phyloP scores from a whole-genome alignment of 2,113 vertebrate species.

The Lonchura striata region DNA sequence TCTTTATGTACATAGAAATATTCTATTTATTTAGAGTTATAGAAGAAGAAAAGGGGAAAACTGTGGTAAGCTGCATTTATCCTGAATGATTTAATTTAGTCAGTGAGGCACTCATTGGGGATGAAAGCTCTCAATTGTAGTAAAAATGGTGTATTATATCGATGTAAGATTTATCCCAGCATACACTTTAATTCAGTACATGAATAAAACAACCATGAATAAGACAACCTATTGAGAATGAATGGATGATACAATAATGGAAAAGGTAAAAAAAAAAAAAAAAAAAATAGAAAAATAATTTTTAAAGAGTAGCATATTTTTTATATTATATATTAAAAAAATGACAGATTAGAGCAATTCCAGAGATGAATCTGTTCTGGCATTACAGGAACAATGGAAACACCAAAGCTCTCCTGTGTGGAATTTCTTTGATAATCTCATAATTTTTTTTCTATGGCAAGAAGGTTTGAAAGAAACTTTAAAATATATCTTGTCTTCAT shows the following conservation, averaged over 20 bases:
- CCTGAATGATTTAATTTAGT: not conserved
- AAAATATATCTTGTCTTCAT: not conserved
- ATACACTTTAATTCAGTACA: not conserved
- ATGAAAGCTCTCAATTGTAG: not conserved
- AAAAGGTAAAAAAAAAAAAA: not conserved
- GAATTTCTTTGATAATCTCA: not conserved
- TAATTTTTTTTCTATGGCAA: not conserved
- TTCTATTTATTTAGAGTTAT: not conserved
- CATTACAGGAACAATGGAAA: not conserved
- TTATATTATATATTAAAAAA: not conserved
- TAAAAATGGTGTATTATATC: not conserved
- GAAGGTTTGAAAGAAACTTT: slow-evolving; percentile 11
- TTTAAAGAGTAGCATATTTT: not conserved
- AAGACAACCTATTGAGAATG: not conserved
- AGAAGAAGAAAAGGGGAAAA: not conserved
- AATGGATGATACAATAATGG: not conserved
- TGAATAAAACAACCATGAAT: not conserved
- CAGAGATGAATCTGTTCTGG: not conserved
- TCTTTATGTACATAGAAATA: not conserved
- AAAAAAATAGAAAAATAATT: not conserved
- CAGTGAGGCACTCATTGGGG: not conserved
- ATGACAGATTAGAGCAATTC: not conserved
- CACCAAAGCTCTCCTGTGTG: not conserved
- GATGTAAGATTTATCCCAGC: not conserved
- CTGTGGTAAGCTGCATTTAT: not conserved